Conservation (phyloP, 2,888 invertebrate species). For the Periphyllus acericola region DNA sequence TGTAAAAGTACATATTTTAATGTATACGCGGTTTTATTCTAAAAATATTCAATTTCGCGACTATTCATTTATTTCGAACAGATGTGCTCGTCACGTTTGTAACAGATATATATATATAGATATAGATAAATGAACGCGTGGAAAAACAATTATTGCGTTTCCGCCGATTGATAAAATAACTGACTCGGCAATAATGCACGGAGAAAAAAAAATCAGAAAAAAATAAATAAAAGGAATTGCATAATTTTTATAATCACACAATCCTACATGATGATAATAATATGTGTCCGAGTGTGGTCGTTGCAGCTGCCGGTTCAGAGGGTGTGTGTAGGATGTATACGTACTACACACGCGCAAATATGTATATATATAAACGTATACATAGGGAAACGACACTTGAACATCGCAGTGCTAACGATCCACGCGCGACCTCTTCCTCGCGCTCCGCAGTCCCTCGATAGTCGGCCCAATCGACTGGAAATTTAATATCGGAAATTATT, state of each 20-base stretch:
- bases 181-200: conserved; percentile 54
- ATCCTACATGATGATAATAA: conserved; percentile 24
- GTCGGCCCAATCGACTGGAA: conserved; percentile 53
- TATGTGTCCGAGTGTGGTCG: conserved; percentile 52
- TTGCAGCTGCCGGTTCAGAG: conserved; percentile 47
- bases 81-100: conserved; percentile 12
- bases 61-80: conserved; percentile 38
- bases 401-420: conserved; percentile 4
- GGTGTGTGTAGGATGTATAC: conserved; percentile 15
- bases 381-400: conserved; percentile 28
- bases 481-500: conserved; percentile 60
- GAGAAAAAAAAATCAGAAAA: conserved; percentile 9
- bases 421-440: conserved; percentile 38
- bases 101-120: not conserved
- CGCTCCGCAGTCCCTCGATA: conserved; percentile 6
- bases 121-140: not conserved
- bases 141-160: conserved; percentile 41
- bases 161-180: conserved; percentile 36
- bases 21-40: not conserved
- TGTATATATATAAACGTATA: not conserved
- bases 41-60: conserved; percentile 7
- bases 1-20: not conserved
- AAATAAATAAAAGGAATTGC: not conserved
- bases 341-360: not conserved
- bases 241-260: conserved; percentile 51